phyloP scores from a whole-genome alignment of 2,888 invertebrate species.

The Dicranocentrus wangi region DNA sequence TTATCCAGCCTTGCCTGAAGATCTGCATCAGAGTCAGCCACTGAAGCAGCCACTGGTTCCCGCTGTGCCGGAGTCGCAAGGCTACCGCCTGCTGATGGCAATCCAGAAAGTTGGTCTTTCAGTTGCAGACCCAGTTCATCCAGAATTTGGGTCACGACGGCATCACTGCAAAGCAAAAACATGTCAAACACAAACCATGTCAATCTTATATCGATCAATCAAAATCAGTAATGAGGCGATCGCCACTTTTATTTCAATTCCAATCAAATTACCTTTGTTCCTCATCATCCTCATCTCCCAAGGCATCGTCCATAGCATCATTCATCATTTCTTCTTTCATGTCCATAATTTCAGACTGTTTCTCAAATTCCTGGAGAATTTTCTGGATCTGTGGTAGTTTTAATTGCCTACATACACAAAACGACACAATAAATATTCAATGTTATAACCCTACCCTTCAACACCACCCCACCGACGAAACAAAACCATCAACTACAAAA shows the following conservation, averaged over 20 bases:
- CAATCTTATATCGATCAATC: not conserved
- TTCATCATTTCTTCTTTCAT: slow-evolving; percentile 99
- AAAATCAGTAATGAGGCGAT: not conserved
- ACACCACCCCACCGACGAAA: no score
- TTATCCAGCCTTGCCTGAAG: slow-evolving; percentile 97
- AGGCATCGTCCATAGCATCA: slow-evolving; percentile 99
- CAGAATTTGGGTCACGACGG: slow-evolving; percentile 94
- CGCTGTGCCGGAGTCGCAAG: slow-evolving; percentile 78
- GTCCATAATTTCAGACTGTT: slow-evolving; percentile 99
- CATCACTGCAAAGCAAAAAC: slow-evolving; percentile 81
- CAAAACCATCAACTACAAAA: no score
- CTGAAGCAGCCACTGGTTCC: slow-evolving; percentile 79
- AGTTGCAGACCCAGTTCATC: slow-evolving; percentile 98
- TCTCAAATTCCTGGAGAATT: slow-evolving; percentile 97
- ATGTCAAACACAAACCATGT: no score
- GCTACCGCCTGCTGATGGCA: slow-evolving; percentile 83
- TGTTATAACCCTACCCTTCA: not conserved
- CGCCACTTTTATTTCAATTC: not conserved
- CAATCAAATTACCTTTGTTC: slow-evolving; percentile 86
- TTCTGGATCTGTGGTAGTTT: slow-evolving; percentile 99
- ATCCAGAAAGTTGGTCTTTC: slow-evolving; percentile 90
- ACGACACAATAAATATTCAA: not conserved
- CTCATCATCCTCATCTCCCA: slow-evolving; percentile 98
- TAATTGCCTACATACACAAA: slow-evolving; percentile 79
- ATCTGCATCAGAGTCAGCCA: slow-evolving; percentile 95